phyloP scores from a whole-genome alignment of 37 sponge, comb jelly and placozoan species.

The Aplysina aerophoba region DNA sequence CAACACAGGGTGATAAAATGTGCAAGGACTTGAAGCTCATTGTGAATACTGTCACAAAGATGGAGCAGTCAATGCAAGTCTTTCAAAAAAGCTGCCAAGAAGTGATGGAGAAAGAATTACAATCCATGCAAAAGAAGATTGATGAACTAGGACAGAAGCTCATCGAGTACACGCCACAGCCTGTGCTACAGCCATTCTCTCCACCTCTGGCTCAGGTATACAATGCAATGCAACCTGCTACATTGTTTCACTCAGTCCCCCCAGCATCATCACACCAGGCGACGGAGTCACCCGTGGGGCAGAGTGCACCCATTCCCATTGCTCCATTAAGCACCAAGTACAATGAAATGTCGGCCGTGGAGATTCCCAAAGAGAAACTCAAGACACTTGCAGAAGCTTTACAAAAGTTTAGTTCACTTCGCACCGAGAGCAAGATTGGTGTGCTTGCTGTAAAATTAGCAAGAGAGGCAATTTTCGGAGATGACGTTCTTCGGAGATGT shows the following conservation, averaged over 20 bases:
- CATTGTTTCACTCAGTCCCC: constrained; percentile 8
- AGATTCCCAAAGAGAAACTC: background rate
- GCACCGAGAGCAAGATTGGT: constrained; percentile 7
- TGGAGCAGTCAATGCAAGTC: background rate
- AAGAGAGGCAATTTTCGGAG: constrained; percentile 39
- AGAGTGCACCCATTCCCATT: constrained; percentile 6
- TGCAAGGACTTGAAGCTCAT: constrained; percentile 7
- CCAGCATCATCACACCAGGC: background rate
- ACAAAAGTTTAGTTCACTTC: background rate
- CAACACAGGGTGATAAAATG: background rate
- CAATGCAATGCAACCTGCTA: background rate
- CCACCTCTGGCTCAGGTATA: background rate
- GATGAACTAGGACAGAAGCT: background rate
- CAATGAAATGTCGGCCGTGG: background rate
- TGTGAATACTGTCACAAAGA: constrained; percentile 2
- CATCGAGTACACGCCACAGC: background rate
- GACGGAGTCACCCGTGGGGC: background rate
- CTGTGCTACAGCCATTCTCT: background rate
- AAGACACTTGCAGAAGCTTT: background rate
- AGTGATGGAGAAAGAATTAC: background rate
- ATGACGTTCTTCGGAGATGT: constrained; percentile 11
- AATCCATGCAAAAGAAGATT: constrained; percentile 10
- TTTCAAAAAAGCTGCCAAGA: constrained; percentile 7
- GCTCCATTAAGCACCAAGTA: background rate
- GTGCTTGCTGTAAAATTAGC: constrained; percentile 27